Evolutionary conservation across 1,140 invertebrate species (phyloP).

Genomic region (Drosophila bifasciata): DNA sequence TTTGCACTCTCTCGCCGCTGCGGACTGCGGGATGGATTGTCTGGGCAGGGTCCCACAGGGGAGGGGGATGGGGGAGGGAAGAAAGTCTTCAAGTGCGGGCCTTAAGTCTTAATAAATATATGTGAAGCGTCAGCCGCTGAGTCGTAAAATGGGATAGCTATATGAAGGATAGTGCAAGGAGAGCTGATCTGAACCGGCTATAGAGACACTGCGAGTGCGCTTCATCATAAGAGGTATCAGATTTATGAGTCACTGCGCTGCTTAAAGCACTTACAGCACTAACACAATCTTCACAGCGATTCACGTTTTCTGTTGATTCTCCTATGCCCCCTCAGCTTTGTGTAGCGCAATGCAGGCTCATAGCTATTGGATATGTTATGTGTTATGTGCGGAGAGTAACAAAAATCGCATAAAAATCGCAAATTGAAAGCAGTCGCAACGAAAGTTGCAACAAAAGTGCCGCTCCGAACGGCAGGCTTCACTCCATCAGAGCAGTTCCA

Average conservation of each 20-base stretch:
- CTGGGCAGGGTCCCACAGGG: too few relatives aligned
- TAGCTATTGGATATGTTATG: constrained; percentile 31
- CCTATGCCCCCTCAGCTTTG: too few relatives aligned
- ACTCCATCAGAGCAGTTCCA: constrained; percentile 20
- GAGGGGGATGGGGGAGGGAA: neutral
- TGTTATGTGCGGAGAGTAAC: constrained; percentile 46
- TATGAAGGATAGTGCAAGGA: constrained; percentile 16
- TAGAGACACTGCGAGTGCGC: neutral
- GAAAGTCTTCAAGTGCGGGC: constrained; percentile 42
- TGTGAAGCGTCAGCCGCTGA: constrained; percentile 42
- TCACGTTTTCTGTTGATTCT: neutral
- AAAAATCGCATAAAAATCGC: constrained; percentile 71
- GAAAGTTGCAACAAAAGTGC: constrained; percentile 61
- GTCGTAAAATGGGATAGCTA: constrained; percentile 60
- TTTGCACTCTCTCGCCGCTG: constrained; percentile 20
- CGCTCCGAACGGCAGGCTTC: constrained; percentile 29
- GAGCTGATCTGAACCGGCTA: neutral
- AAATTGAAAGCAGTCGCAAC: constrained; percentile 62
- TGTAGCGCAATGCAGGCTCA: constrained; percentile 17
- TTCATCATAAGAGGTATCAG: neutral
- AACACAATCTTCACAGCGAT: too few relatives aligned
- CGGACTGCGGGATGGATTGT: neutral
- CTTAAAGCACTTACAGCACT: too few relatives aligned
- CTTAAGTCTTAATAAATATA: constrained; percentile 78
- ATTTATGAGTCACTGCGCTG: too few relatives aligned